Evolutionary conservation across 2,113 vertebrate species (phyloP), one percentile per base, ranked within the genome.

Genomic region (Sturnus vulgaris): DNA sequence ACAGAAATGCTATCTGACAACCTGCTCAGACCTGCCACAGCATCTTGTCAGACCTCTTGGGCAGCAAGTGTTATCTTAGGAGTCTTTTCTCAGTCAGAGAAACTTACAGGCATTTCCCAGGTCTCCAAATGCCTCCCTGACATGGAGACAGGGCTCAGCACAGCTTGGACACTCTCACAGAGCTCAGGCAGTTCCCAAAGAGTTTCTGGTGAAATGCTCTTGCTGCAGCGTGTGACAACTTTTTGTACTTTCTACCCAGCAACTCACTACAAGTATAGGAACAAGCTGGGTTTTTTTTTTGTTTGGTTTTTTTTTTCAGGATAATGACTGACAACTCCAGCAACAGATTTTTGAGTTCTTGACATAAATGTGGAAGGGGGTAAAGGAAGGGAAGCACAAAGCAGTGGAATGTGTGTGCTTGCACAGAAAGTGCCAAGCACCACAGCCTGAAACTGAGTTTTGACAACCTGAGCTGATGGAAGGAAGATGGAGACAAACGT

Each of bases 391-490:
- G 60, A 55, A 83, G 64, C 5, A 75, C 70, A 82, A 73, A 80
- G 40, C 52, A 87, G 37, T 7, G 71, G 63, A 89, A 81, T 79
- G 65, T 27, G 30, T 90, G 37, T 25, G 40, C 76, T 90, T 79
- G 63, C 73, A 93, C 82, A 59, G 82, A 35, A 84, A 82, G 46
- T n/a, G 53, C 61, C 72, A 93, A 91, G 27, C 17, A 21, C 42
- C 63, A 33, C 39, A 71, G 57, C 28, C 65, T 46, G 50, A 69
- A 60, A 75, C 53, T 46, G 63, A 72, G 49, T 79, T 96, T 89
- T 89, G 95, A 95, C 91, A 95, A 55, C 65, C n/a, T 85, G 93
- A 79, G 82, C 57, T 64, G 61, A 87, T 49, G 59, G 66, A 17
- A 87, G 65, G 46, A 71, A 88, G 66, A 66, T 4, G 16, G 69